Conservation (phyloP, 2,888 invertebrate species). For the Orchesellides sinensis region DNA sequence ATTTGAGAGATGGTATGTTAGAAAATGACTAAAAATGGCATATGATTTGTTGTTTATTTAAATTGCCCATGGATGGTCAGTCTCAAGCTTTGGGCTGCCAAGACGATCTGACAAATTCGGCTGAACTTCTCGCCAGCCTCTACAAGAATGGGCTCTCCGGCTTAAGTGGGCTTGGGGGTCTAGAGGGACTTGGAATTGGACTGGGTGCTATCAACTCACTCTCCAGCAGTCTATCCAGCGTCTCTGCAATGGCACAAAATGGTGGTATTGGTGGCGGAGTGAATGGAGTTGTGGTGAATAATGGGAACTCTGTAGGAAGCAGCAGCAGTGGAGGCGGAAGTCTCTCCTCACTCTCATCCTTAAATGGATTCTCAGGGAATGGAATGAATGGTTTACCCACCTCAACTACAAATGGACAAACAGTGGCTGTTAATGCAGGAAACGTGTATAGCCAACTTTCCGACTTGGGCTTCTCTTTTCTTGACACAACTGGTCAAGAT, state of each 20-base stretch:
- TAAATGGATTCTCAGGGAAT: conserved; percentile 72
- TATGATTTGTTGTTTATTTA: too few relatives aligned
- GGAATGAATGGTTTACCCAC: conserved; percentile 40
- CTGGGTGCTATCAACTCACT: conserved; percentile 75
- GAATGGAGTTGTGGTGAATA: conserved; percentile 48
- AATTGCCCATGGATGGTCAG: conserved; percentile 77
- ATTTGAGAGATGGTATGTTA: too few relatives aligned
- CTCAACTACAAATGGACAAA: conserved; percentile 46
- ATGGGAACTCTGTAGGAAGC: conserved; percentile 68
- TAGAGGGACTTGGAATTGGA: conserved; percentile 77
- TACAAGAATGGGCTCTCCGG: conserved; percentile 83
- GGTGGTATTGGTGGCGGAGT: conserved; percentile 26
- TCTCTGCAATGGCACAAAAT: conserved; percentile 65
- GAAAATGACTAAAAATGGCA: too few relatives aligned
- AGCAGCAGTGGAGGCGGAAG: conserved; percentile 72
- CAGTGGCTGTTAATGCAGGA: conserved; percentile 41
- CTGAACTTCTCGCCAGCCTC: conserved; percentile 82
- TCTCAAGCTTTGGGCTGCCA: conserved; percentile 59
- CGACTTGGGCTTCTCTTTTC: conserved; percentile 69
- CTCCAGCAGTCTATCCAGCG: conserved; percentile 74
- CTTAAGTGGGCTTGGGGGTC: conserved; percentile 77
- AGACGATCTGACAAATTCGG: conserved; percentile 69
- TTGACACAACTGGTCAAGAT: conserved; percentile 65
- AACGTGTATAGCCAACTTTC: conserved; percentile 62
- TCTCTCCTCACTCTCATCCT: conserved; percentile 71